Base-by-base conservation (phyloP, 1,140 invertebrate genomes). In the Oncopeltus fasciatus region DNA sequence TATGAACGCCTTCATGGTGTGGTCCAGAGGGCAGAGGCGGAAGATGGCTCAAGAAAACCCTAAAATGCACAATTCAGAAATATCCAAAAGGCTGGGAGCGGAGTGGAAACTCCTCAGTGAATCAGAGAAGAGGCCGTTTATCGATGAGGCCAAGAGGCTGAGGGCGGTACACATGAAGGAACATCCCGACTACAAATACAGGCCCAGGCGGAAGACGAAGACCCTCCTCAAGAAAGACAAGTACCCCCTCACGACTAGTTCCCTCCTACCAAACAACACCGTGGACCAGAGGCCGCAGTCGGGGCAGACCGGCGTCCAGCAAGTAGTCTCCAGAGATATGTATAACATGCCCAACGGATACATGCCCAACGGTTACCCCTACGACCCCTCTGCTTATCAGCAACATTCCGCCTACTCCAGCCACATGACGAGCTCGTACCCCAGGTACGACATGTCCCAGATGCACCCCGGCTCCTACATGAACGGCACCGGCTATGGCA, bases 151-250 rank as follows among this genome's bases (percentile, higher is more conserved):
- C 24, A 99, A 99, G 76, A 81, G 97, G 67, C 78, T 99, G 65
- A 79, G 96, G n/a, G 93, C 94, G 0, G 88, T 98, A 11, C 96
- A 99, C 76, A 99, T 99, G 96, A 98, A 97, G 74, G 95, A 99
- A 71, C 95, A 99, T 73, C 96, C 96, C 0, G 96, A 99, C 72
- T 99, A 99, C 80, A 99, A 99, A 75, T 99, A 99, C 77, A 75
- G 90, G 67, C 91, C 91, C 4, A 77, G 90, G 60, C 81, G 90
- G 71, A 94, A 95, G 78, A 95, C 92, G 74, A 95, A 95, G 81
- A 95, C 92, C 0, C 75, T 95, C 24, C 79, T 94, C 68, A 95
- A 95, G 74, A 97, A 97, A 74, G 95, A 97, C 73, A 97, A 97
- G 72, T 97, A 94, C 70, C 90, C 91, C 0, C 72, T 95, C 57